Base-by-base conservation (phyloP, 2,888 invertebrate genomes). In the Zootermopsis nevadensis region DNA sequence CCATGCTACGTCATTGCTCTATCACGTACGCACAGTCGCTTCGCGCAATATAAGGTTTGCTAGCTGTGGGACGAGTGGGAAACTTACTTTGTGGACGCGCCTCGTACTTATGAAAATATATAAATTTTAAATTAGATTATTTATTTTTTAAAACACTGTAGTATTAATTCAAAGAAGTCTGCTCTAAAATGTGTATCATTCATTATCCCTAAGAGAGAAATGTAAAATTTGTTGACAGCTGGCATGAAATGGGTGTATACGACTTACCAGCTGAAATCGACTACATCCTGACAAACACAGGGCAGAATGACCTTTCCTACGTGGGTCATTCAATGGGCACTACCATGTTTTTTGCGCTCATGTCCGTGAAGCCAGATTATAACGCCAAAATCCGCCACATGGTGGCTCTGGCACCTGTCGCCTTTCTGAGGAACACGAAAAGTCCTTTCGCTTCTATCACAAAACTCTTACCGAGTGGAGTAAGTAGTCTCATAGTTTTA, bases 321-420 rank as follows among this genome's bases (percentile, higher is more conserved):
- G 55, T 81, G 31, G 81, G 81, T 24, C 81, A 81, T 33, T 81
- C 81, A 6, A 81, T 81, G 81, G 81, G 81, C 24, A 33, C 53
- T 7, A 72, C 81, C 2, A 74, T 81, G 42, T 81, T 74, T 35
- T 81, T 31, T n/a, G 81, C 53, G 15, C 53, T 69, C 42, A 69
- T 74, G 74, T 55, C 69, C 24, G 12, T 24, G 12, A 42, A 72
- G 19, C 81, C 81, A 2, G 53, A 74, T n/a, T 74, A 72, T 15
- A 81, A 81, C 35, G 31, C 15, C 53, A 83, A 80, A 76, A 74
- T 81, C 19, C 60, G 80, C 12, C 80, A 82, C 33, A 84, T 84
- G 84, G 77, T 84, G 10, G 84, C 72, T 2, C 53, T 84, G 31
- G 82, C 82, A 1, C 84, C 84, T 10, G 84, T 83, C 27, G 83